Evolutionary conservation across 37 sponge, comb jelly and placozoan species (phyloP).

Genomic region (Mnemiopsis leidyi): DNA sequence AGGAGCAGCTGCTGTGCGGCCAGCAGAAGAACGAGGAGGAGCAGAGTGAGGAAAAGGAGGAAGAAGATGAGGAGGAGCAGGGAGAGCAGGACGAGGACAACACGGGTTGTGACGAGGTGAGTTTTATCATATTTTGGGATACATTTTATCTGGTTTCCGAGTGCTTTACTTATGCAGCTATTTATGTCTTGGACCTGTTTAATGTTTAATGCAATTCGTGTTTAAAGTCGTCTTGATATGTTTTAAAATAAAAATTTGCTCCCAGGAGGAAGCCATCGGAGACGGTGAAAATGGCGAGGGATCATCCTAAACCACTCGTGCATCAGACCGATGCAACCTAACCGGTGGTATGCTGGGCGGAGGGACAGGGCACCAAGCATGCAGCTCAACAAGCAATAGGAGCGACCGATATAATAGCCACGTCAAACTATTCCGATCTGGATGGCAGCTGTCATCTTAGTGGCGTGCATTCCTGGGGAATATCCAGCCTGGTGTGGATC

Average conservation of each 20-base stretch:
- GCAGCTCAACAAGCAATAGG: not conserved
- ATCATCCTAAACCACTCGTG: not conserved
- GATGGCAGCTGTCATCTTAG: not conserved
- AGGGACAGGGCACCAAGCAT: not conserved
- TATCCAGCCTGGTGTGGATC: too few relatives aligned
- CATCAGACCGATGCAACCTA: not conserved
- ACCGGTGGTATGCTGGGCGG: not conserved
- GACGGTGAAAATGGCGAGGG: not conserved
- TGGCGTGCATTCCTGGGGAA: not conserved
- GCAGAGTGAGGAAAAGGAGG: not conserved
- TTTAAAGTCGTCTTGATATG: too few relatives aligned
- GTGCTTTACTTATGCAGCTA: too few relatives aligned
- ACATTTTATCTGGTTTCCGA: too few relatives aligned
- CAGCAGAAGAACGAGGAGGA: not conserved
- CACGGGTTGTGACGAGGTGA: not conserved
- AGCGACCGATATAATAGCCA: not conserved
- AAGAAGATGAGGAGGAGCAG: not conserved
- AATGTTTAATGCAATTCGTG: too few relatives aligned
- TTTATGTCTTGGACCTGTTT: too few relatives aligned
- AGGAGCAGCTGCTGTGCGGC: not conserved
- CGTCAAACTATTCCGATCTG: not conserved
- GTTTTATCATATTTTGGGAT: too few relatives aligned
- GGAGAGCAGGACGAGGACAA: too few relatives aligned
- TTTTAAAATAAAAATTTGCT: too few relatives aligned
- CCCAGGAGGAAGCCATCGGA: not conserved